Percentiles rank a stretch among this genome's conserved stretches.
phyloP scores from a whole-genome alignment of 2,113 vertebrate species.

The Madoqua kirkii region DNA sequence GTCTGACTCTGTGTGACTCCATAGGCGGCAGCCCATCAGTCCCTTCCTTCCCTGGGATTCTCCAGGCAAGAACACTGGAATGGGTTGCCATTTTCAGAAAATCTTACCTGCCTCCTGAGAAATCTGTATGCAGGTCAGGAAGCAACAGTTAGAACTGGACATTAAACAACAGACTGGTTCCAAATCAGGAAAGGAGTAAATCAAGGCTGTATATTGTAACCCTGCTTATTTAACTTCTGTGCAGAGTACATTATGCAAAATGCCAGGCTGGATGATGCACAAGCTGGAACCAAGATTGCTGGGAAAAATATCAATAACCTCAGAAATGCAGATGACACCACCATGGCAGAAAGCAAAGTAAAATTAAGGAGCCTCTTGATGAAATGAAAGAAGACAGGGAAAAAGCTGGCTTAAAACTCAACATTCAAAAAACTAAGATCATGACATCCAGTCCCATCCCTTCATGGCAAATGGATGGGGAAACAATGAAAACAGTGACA shows the following conservation, averaged over 20 bases:
- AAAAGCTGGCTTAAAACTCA: background rate
- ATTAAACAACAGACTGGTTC: background rate
- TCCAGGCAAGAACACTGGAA: no score
- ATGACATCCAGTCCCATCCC: background rate
- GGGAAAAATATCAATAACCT: background rate
- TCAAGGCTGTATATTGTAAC: background rate
- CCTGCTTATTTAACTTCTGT: background rate
- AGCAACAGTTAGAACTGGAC: background rate
- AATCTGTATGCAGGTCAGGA: background rate
- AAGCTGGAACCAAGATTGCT: background rate
- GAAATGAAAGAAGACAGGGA: background rate
- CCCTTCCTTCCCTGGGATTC: no score
- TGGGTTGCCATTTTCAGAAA: background rate
- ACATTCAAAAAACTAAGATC: background rate
- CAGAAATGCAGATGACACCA: background rate
- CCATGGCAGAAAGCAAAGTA: background rate
- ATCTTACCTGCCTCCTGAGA: background rate
- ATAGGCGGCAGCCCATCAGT: no score
- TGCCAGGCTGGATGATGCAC: background rate
- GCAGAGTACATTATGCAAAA: background rate
- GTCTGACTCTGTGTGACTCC: no score
- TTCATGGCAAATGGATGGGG: background rate
- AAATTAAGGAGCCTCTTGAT: background rate
- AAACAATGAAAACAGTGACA: background rate
- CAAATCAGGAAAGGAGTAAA: background rate